Evolutionary conservation across 1,140 invertebrate genomes (phyloP), one percentile per base, ranked within the genome.

Genomic region (Caerostris extrusa): DNA sequence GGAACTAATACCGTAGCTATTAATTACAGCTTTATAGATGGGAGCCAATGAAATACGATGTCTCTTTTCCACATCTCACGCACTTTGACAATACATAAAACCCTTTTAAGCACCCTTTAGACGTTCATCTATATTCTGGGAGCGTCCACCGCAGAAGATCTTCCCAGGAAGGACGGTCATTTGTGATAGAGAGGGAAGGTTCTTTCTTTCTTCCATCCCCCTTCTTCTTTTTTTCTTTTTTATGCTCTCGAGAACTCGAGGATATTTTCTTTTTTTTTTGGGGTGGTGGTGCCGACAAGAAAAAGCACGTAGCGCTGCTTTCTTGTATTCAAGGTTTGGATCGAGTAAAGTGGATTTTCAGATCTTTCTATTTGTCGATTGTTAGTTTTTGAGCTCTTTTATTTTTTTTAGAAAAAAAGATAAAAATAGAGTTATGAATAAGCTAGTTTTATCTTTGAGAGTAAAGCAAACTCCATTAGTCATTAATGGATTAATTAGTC

Each of bases 21-120:
- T 77, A 83, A 83, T 83, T 83, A 83, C 56, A 56, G 53, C 56
- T 58, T 83, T 56, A 83, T 83, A 83, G 55, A 77, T 77, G 71
- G 71, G 71, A 77, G 71, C 71, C 71, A 77, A 77, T 77, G 71
- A 77, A 77, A 77, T 77, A 77, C 71, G 71, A 77, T 77, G 71
- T 50, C 71, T 53, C 71, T 77, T 77, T 77, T 34, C 71, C 3
- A 77, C 50, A 5, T 77, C 82, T 57, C 82, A 58, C 82, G 82
- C 82, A 57, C 82, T 58, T 12, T 58, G 55, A 83, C 82, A 83
- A 83, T 83, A 56, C 82, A 83, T 83, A 57, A 83, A 83, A 83
- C 82, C 81, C 82, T 58, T 83, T 83, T 83, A 83, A 83, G 82
- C 19, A 34, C 82, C 55, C 82, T 58, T 83, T 83, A 57, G 55